Percentiles rank a stretch among this genome's conserved stretches.
Conservation (phyloP, 2,888 invertebrate species). For the Sclerodermus sp. region DNA sequence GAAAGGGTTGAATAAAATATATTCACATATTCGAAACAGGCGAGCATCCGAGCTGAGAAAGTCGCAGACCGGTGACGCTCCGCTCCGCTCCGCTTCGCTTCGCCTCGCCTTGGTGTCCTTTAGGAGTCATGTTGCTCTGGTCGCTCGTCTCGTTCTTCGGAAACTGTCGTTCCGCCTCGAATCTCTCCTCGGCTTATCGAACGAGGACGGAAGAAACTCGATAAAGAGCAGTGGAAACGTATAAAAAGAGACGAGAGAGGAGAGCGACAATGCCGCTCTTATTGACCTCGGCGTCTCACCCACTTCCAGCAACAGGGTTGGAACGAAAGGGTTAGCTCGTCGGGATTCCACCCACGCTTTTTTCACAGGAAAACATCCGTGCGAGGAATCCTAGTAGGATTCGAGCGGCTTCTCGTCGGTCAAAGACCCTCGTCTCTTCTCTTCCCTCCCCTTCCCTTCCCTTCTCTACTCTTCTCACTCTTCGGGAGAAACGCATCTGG, state of each 20-base stretch:
- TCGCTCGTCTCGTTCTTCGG: slow-evolving; percentile 44
- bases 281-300: background rate
- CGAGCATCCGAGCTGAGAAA: slow-evolving; percentile 41
- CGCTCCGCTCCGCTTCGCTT: slow-evolving; percentile 5
- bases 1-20: slow-evolving; percentile 59
- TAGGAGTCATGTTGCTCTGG: slow-evolving; percentile 45
- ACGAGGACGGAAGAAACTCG: slow-evolving; percentile 20
- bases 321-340: slow-evolving; percentile 48
- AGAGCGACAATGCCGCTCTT: slow-evolving; percentile 1
- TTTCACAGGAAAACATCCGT: slow-evolving; percentile 50
- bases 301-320: slow-evolving; percentile 27
- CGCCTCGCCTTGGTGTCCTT: slow-evolving; percentile 14
- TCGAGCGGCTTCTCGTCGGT: slow-evolving; percentile 11
- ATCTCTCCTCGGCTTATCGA: slow-evolving; percentile 24
- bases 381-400: slow-evolving; percentile 30
- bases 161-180: slow-evolving; percentile 44
- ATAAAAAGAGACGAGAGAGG: slow-evolving; percentile 18
- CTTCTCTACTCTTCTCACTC: too few species aligned
- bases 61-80: too few species aligned
- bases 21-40: slow-evolving; percentile 58
- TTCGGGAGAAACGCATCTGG: too few species aligned
- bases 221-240: slow-evolving; percentile 3
- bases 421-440: slow-evolving; percentile 13
- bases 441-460: background rate
- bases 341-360: slow-evolving; percentile 58